These are phyloP conservation scores for Neolamprologus modestus DNA, from an alignment of 2,113 vertebrate genomes.

Conservation along the genomic window DNA sequence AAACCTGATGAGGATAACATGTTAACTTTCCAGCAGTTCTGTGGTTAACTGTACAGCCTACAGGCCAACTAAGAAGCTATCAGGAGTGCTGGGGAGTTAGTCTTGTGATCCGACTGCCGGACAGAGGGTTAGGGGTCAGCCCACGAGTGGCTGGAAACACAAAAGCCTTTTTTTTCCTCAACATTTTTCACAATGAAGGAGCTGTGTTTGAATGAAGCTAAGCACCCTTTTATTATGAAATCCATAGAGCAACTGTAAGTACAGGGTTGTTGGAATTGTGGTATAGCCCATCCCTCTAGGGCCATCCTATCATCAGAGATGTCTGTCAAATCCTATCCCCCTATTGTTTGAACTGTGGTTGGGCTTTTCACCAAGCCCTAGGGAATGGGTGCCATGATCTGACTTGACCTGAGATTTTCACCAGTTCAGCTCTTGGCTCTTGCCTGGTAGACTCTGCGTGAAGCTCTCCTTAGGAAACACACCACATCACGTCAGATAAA, in stretches of 20 bases:
- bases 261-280: conserved; percentile 60
- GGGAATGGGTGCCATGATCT: conserved; percentile 25
- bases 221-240: conserved; percentile 64
- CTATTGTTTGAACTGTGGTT: conserved; percentile 58
- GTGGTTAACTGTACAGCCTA: background rate
- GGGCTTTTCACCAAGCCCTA: conserved; percentile 11
- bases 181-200: conserved; percentile 46
- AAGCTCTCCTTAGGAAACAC: background rate
- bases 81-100: conserved; percentile 31
- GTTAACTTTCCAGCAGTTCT: background rate
- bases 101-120: conserved; percentile 50
- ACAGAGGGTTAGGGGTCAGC: conserved; percentile 54
- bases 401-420: conserved; percentile 22
- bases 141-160: conserved; percentile 54
- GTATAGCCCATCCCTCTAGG: conserved; percentile 48
- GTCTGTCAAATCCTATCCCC: conserved; percentile 30
- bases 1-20: background rate
- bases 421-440: background rate
- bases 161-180: conserved; percentile 51
- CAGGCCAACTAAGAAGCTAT: background rate
- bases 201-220: conserved; percentile 39
- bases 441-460: background rate
- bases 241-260: conserved; percentile 62
- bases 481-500: conserved; percentile 19
- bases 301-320: conserved; percentile 52